Conservation (phyloP, 2,888 invertebrate genomes). For the Germaria angustata region DNA sequence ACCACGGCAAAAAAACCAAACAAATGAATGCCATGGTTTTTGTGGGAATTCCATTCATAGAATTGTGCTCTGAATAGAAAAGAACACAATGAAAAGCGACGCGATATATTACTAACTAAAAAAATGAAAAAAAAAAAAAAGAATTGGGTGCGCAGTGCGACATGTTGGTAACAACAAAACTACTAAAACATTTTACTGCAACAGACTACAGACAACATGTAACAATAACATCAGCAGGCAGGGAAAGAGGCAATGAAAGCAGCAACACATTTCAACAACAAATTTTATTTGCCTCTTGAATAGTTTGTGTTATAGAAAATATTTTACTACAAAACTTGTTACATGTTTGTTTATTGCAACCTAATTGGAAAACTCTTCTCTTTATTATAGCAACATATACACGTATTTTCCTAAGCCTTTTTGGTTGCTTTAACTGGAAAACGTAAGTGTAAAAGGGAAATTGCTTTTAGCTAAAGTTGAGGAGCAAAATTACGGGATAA, state of each 20-base stretch:
- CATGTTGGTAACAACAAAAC: constrained; percentile 50
- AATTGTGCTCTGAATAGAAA: constrained; percentile 35
- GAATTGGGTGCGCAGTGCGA: constrained; percentile 59
- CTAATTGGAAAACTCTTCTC: constrained; percentile 22
- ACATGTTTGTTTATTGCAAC: background rate
- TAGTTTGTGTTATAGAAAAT: constrained; percentile 44
- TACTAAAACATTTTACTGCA: constrained; percentile 44
- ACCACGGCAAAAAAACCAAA: constrained; percentile 15
- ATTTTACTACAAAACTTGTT: constrained; percentile 49
- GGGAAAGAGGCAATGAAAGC: background rate
- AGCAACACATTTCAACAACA: constrained; percentile 9
- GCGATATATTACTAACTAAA: constrained; percentile 3
- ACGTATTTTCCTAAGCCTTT: background rate
- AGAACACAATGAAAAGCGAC: constrained; percentile 5
- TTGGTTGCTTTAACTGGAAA: background rate
- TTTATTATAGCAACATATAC: background rate
- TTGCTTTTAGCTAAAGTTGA: constrained; percentile 24
- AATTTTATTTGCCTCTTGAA: background rate
- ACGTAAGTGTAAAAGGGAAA: constrained; percentile 24
- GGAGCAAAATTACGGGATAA: background rate
- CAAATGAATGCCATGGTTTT: constrained; percentile 40
- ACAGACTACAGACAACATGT: constrained; percentile 72
- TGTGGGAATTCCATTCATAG: constrained; percentile 49
- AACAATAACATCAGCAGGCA: constrained; percentile 59
- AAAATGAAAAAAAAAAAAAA: constrained; percentile 16